A percentile compares a stretch with the other conserved stretches of the same genome.
Conservation (phyloP, 2,797 vertebrate genomes). For the Lycodopsis pacificus region DNA sequence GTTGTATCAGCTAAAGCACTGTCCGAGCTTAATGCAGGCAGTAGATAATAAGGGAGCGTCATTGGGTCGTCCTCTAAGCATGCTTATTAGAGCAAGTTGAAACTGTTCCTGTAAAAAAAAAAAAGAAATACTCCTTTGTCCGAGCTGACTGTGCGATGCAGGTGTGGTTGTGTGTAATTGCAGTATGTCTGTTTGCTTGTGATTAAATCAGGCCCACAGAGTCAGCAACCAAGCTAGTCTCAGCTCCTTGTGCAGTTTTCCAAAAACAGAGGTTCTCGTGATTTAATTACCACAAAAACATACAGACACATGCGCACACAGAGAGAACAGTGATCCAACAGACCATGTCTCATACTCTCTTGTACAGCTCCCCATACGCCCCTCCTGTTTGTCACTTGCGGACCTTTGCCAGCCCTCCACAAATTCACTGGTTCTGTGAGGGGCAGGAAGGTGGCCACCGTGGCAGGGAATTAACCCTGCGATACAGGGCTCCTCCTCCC, state of each 20-base stretch:
- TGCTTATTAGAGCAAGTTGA: constrained; percentile 36
- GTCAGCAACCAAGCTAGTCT: constrained; percentile 49
- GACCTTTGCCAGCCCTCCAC: constrained; percentile 46
- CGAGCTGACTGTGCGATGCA: constrained; percentile 43
- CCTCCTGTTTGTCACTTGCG: constrained; percentile 50
- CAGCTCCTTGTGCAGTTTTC: constrained; percentile 49
- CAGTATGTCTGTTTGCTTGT: constrained; percentile 59
- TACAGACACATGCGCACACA: constrained; percentile 12
- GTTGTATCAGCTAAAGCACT: constrained; percentile 23
- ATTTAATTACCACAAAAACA: constrained; percentile 71
- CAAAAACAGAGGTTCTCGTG: constrained; percentile 58
- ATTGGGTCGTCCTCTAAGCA: constrained; percentile 41
- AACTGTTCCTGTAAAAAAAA: constrained; percentile 30
- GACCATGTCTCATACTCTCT: constrained; percentile 32
- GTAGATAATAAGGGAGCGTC: constrained; percentile 44
- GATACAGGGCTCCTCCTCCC: constrained; percentile 22
- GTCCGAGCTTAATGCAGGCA: constrained; percentile 24
- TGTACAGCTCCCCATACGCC: constrained; percentile 36
- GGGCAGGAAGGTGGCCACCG: constrained; percentile 29
- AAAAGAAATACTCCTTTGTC: constrained; percentile 44
- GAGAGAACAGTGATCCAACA: constrained; percentile 34
- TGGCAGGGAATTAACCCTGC: constrained; percentile 57
- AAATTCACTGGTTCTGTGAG: constrained; percentile 40
- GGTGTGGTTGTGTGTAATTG: constrained; percentile 72
- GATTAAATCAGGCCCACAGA: constrained; percentile 69